phyloP scores from a whole-genome alignment of 2,113 vertebrate genomes.

The Phocoena sinus region DNA sequence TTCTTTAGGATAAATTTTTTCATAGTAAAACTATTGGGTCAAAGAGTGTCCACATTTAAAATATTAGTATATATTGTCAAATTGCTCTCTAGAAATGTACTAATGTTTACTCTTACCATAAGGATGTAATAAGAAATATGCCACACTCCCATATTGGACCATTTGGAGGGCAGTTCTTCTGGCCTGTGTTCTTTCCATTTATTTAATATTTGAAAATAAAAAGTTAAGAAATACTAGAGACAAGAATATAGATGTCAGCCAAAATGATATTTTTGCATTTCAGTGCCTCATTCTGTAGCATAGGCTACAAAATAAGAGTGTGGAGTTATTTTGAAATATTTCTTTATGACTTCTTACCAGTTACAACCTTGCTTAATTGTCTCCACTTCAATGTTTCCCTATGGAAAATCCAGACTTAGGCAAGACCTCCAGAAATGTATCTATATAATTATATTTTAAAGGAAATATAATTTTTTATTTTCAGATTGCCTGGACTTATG shows the following conservation, averaged over 20 bases:
- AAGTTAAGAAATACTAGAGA: neutral
- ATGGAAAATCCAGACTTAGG: neutral
- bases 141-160: neutral
- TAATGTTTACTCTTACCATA: neutral
- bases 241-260: neutral
- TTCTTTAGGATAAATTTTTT: conserved; percentile 22
- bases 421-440: neutral
- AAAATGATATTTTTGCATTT: neutral
- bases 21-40: neutral
- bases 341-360: neutral
- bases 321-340: neutral
- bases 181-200: neutral
- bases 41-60: neutral
- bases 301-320: neutral
- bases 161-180: neutral
- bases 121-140: neutral
- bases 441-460: neutral
- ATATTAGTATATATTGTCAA: conserved; percentile 7
- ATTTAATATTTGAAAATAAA: conserved; percentile 39
- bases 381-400: neutral
- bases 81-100: neutral
- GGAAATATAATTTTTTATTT: conserved; percentile 55
- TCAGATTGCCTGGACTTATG: conserved; percentile 87
- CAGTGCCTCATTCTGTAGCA: neutral
- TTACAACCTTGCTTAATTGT: neutral